These are phyloP conservation scores for Drosophila neonasuta DNA, from an alignment of 2,888 invertebrate species.

Conservation along the genomic window DNA sequence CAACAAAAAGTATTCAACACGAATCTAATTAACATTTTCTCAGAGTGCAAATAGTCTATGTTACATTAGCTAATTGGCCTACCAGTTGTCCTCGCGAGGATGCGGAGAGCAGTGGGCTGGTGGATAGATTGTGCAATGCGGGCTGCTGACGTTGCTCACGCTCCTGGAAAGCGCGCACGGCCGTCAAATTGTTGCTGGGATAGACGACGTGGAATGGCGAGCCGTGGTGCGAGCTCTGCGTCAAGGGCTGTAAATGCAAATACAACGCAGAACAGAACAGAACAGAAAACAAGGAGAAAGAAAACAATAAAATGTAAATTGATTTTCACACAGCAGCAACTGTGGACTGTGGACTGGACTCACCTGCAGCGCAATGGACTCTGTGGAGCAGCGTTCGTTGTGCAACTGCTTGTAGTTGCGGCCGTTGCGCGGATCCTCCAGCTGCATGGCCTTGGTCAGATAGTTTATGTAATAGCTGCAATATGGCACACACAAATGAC, in stretches of 20 bases:
- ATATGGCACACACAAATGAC: constrained; percentile 34
- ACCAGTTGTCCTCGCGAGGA: constrained; percentile 78
- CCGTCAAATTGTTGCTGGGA: constrained; percentile 85
- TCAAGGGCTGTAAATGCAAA: constrained; percentile 56
- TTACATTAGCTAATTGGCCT: constrained; percentile 20
- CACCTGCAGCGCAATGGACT: constrained; percentile 87
- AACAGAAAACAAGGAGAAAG: background rate
- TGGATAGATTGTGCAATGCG: constrained; percentile 80
- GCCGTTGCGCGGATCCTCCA: constrained; percentile 88
- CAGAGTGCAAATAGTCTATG: background rate
- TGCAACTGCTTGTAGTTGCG: constrained; percentile 83
- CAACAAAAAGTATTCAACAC: background rate
- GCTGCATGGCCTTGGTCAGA: constrained; percentile 87
- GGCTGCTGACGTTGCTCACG: constrained; percentile 78
- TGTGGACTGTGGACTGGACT: constrained; percentile 33
- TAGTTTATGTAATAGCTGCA: constrained; percentile 90
- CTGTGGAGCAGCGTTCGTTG: constrained; percentile 83
- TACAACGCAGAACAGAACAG: background rate
- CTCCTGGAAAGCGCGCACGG: constrained; percentile 85
- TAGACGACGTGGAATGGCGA: constrained; percentile 90
- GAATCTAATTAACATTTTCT: background rate
- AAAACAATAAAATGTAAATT: background rate
- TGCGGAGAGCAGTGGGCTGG: constrained; percentile 81
- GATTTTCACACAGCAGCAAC: background rate
- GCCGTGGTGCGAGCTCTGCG: constrained; percentile 80